Conservation (phyloP, 2,797 vertebrate genomes). For the Thalassophryne amazonica region DNA sequence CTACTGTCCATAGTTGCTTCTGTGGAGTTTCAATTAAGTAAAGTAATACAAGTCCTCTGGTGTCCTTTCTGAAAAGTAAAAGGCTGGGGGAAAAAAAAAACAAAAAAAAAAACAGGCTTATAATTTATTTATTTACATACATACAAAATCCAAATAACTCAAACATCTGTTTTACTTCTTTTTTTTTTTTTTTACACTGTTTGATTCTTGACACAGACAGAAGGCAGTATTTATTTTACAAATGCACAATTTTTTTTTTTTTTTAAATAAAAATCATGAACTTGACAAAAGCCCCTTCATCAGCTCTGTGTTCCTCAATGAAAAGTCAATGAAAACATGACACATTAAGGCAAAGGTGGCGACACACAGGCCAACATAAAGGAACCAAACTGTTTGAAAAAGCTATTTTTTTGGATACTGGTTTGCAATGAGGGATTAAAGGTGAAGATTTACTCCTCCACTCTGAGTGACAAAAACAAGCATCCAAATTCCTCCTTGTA, state of each 20-base stretch:
- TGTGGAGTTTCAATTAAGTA: too few species aligned
- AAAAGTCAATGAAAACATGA: conserved; percentile 60
- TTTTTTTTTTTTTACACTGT: conserved; percentile 74
- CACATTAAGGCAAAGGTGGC: conserved; percentile 70
- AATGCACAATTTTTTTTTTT: too few species aligned
- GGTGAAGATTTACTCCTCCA: background rate
- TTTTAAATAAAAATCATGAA: conserved; percentile 38
- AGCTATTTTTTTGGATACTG: conserved; percentile 2
- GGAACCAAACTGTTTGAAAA: conserved; percentile 25
- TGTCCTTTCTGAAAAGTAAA: too few species aligned
- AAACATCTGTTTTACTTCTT: conserved; percentile 88
- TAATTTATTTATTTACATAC: conserved; percentile 93
- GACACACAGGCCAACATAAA: conserved; percentile 45
- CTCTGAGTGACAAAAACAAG: conserved; percentile 23
- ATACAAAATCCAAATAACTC: conserved; percentile 94
- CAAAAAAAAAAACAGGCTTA: conserved; percentile 59
- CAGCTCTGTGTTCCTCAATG: conserved; percentile 67
- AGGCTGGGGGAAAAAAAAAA: too few species aligned
- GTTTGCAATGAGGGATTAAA: conserved; percentile 2
- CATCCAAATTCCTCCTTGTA: conserved; percentile 24
- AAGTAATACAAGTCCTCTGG: too few species aligned
- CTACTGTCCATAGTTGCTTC: too few species aligned
- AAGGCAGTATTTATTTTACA: conserved; percentile 72
- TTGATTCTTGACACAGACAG: conserved; percentile 69
- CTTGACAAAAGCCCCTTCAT: conserved; percentile 59